Percentiles rank a stretch among this genome's conserved stretches.
Evolutionary conservation across 2,113 vertebrate genomes (phyloP).

Genomic region (Pseudorhombus dupliciocellatus): DNA sequence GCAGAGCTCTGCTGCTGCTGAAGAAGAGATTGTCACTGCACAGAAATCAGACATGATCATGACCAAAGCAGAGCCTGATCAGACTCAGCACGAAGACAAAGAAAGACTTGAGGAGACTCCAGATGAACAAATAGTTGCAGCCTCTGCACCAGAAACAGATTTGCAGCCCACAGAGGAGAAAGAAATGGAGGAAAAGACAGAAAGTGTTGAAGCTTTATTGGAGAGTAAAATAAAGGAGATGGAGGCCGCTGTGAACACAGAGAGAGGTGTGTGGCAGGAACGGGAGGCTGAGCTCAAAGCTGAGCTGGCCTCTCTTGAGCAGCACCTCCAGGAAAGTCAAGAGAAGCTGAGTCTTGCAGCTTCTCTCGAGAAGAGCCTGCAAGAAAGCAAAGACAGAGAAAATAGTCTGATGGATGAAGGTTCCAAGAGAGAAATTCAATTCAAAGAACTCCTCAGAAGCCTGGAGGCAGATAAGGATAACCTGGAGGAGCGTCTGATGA

Average conservation of each 20-base stretch:
- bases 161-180: constrained; percentile 33
- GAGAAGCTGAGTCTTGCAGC: constrained; percentile 28
- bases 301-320: constrained; percentile 52
- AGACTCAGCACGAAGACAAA: constrained; percentile 29
- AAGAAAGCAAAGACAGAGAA: constrained; percentile 71
- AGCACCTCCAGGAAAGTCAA: constrained; percentile 53
- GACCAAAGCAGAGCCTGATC: constrained; percentile 35
- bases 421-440: constrained; percentile 77
- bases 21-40: constrained; percentile 58
- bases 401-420: constrained; percentile 64
- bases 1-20: constrained; percentile 9
- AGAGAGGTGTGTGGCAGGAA: constrained; percentile 63
- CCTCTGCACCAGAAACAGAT: constrained; percentile 22
- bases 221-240: constrained; percentile 59
- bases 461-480: constrained; percentile 93
- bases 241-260: constrained; percentile 62
- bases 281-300: constrained; percentile 53
- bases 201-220: constrained; percentile 24
- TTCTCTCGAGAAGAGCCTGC: constrained; percentile 68
- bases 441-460: constrained; percentile 79
- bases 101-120: constrained; percentile 14
- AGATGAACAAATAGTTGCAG: constrained; percentile 9
- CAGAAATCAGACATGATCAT: constrained; percentile 46
- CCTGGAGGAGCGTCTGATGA: constrained; percentile 96
- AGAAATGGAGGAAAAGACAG: background rate